Evolutionary conservation across 2,888 invertebrate species (phyloP), one percentile per base, ranked within the genome.

Genomic region (Rhagophthalmus giganteus): DNA sequence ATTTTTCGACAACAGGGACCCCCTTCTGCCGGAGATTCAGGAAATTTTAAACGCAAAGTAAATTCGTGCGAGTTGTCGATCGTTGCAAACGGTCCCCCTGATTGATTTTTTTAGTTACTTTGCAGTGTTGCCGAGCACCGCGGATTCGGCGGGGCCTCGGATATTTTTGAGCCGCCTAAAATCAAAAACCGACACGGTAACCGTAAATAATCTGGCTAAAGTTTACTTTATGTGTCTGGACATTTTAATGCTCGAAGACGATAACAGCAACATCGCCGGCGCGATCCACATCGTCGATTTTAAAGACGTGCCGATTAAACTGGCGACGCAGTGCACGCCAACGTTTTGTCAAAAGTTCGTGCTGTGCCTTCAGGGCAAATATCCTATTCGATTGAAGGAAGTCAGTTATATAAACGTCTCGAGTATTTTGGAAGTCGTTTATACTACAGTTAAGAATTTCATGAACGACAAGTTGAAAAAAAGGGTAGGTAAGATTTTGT

Each of bases 371-470:
- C 39, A 39, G 16, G 81, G 82, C 50, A 81, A 78, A 0, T 67
- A 82, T 38, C 84, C 86, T 0, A 65, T 83, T 15, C 74, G 84
- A 9, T 74, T 80, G 1, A 80, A 79, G 55, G 78, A 78, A 6
- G 71, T 76, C 34, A 81, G 84, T 12, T 27, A 13, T 10, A 15
- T 28, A n/a, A 34, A 44, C 7, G 15, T 20, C 2, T 28, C 44
- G n/a, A 11, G 5, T 14, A 16, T 35, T 5, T 34, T 44, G 7
- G n/a, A 44, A 27, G 28, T 12, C 1, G 6, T 44, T 8, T 45
- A 10, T 28, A 32, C 10, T 47, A 44, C 40, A 24, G 2, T 7
- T 1, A 30, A 33, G 16, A 3, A 16, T 4, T 27, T 35, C 8
- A 10, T 39, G 20, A 39, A 12, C 2, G 39, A 20, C 7, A 20